Conservation (phyloP, 2,113 vertebrate genomes). For the Peromyscus maniculatus region DNA sequence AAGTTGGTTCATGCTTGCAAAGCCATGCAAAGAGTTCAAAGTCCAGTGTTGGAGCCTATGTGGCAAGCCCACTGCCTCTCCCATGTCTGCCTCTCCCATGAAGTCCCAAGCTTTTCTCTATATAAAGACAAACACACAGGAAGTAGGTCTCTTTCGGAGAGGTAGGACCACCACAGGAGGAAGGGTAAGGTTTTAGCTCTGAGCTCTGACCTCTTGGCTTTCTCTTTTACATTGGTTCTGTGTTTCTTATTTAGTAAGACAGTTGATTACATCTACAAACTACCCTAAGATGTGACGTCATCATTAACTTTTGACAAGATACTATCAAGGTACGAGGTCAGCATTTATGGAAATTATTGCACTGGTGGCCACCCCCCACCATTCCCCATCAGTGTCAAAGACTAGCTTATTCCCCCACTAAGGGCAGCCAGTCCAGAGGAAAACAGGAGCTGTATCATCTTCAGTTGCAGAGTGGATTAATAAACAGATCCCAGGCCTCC, state of each 20-base stretch:
- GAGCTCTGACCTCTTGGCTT: too few species aligned
- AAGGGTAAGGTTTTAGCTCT: too few species aligned
- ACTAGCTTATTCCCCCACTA: neutral
- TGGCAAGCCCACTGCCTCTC: neutral
- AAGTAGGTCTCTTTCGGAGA: too few species aligned
- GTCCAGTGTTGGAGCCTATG: neutral
- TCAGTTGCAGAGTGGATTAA: neutral
- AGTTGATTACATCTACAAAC: too few species aligned
- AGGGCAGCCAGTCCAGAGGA: constrained; percentile 29
- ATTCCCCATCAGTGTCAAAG: constrained; percentile 49
- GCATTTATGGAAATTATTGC: constrained; percentile 59
- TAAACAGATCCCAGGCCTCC: constrained; percentile 4
- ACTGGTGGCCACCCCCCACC: constrained; percentile 57
- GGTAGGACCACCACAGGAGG: too few species aligned
- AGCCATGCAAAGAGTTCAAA: neutral
- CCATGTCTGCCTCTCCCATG: neutral
- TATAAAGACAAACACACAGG: too few species aligned
- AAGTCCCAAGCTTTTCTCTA: neutral
- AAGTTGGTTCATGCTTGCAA: constrained; percentile 17
- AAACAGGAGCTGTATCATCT: neutral
- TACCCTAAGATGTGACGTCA: too few species aligned
- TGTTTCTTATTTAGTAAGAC: too few species aligned
- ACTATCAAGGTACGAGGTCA: constrained; percentile 70
- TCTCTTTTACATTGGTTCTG: too few species aligned
- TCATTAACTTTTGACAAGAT: neutral